Evolutionary conservation across 2,888 invertebrate species (phyloP).

Genomic region (Myopa testacea): DNA sequence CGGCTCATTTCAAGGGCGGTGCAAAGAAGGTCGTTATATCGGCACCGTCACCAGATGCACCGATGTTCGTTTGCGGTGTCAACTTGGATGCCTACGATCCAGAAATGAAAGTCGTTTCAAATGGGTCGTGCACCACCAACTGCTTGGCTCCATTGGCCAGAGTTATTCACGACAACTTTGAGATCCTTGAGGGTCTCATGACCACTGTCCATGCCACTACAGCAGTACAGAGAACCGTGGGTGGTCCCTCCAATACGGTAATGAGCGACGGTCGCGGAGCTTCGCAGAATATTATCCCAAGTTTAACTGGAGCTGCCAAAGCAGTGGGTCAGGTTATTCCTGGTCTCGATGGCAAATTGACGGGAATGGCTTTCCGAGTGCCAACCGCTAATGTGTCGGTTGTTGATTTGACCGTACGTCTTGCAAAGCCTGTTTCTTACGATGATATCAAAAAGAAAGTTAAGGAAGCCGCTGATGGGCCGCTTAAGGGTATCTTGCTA

Average conservation of each 20-base stretch:
- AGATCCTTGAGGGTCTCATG: slow-evolving; percentile 96
- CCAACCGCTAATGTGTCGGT: slow-evolving; percentile 98
- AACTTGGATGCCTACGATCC: slow-evolving; percentile 93
- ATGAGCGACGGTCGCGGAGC: slow-evolving; percentile 99
- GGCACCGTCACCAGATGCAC: slow-evolving; percentile 98
- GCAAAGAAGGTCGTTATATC: slow-evolving; percentile 98
- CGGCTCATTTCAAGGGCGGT: slow-evolving; percentile 90
- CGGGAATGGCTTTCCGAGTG: slow-evolving; percentile 99
- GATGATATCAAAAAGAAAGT: slow-evolving; percentile 91
- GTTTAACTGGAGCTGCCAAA: slow-evolving; percentile 98
- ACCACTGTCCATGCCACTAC: slow-evolving; percentile 97
- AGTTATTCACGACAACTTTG: slow-evolving; percentile 97
- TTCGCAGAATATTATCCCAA: slow-evolving; percentile 98
- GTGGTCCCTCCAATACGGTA: slow-evolving; percentile 91
- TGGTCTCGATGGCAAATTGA: slow-evolving; percentile 94
- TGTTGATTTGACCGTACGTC: slow-evolving; percentile 93
- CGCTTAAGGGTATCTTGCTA: slow-evolving; percentile 89
- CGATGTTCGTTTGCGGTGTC: slow-evolving; percentile 98
- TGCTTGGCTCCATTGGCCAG: slow-evolving; percentile 97
- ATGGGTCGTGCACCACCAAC: slow-evolving; percentile 99
- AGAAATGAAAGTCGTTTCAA: slow-evolving; percentile 87
- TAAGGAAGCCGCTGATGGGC: slow-evolving; percentile 87
- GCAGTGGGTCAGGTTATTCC: slow-evolving; percentile 99
- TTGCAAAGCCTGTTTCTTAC: slow-evolving; percentile 86
- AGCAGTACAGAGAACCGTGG: slow-evolving; percentile 98